Evolutionary conservation across 2,113 vertebrate genomes (phyloP).

Genomic region (Carlito syrichta): DNA sequence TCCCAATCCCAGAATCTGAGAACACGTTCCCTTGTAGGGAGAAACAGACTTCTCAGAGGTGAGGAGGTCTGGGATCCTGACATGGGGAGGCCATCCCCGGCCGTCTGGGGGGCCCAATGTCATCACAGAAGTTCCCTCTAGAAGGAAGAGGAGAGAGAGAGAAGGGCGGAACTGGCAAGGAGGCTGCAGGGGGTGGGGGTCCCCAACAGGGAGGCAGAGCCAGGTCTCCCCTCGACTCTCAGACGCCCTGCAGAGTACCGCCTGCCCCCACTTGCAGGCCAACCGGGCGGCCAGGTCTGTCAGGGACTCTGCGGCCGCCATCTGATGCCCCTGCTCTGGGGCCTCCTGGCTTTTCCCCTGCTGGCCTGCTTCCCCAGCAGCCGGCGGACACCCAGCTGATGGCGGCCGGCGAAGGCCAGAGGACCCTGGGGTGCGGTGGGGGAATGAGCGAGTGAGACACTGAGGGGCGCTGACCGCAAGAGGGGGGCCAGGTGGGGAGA

Average conservation of each 20-base stretch:
- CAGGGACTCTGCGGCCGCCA: neutral
- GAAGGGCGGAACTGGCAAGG: fast-evolving
- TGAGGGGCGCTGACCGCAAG: neutral
- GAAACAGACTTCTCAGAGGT: neutral
- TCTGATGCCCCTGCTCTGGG: neutral
- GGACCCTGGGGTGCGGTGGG: neutral
- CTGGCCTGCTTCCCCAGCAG: neutral
- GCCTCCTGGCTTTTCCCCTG: neutral
- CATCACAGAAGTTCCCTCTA: too few relatives aligned
- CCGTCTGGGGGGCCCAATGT: neutral
- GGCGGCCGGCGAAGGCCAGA: neutral
- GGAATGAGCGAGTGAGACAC: fast-evolving
- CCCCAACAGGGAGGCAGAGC: too few relatives aligned
- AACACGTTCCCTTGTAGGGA: fast-evolving
- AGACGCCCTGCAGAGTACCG: fast-evolving
- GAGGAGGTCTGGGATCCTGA: neutral
- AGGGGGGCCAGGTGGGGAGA: fast-evolving
- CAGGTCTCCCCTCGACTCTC: too few relatives aligned
- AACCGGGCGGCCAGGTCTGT: neutral
- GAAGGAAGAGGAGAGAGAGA: neutral
- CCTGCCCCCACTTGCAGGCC: fast-evolving
- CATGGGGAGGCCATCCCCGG: neutral
- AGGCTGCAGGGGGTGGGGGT: too few relatives aligned
- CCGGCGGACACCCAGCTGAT: too few relatives aligned
- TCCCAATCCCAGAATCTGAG: neutral